Evolutionary conservation across 2,113 vertebrate genomes (phyloP).

Genomic region (Montifringilla adamsi): DNA sequence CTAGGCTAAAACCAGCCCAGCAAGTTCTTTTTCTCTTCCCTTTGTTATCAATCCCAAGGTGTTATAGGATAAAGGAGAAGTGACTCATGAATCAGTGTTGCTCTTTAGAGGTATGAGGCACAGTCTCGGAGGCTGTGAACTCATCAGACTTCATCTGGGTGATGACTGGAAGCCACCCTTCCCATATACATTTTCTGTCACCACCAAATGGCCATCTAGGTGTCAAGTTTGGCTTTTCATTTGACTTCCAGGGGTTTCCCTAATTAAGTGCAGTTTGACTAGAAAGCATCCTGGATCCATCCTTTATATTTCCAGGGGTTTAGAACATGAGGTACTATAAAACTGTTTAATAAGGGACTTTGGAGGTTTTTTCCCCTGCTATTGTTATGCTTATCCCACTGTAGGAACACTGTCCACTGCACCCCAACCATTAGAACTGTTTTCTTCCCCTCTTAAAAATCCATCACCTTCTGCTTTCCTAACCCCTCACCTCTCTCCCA

Average conservation of each 20-base stretch:
- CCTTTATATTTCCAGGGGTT: background rate
- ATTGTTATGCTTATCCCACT: background rate
- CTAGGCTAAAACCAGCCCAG: background rate
- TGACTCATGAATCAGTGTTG: background rate
- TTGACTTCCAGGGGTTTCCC: background rate
- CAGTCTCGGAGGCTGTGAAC: background rate
- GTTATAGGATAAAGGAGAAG: background rate
- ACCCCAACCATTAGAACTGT: background rate
- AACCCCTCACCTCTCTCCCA: background rate
- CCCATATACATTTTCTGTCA: background rate
- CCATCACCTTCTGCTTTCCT: background rate
- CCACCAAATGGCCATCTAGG: background rate
- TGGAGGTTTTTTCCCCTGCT: background rate
- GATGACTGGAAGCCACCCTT: background rate
- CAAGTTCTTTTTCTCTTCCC: background rate
- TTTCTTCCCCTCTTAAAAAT: background rate
- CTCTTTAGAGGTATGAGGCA: background rate
- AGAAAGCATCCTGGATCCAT: background rate
- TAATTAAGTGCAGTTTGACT: background rate
- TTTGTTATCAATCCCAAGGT: background rate
- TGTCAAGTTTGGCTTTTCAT: background rate
- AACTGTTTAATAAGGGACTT: background rate
- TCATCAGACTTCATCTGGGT: background rate
- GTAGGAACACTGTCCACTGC: background rate
- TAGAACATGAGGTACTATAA: background rate